A percentile compares a stretch with the other conserved stretches of the same genome.
These are phyloP conservation scores for Ceramica pisi DNA, from an alignment of 2,888 invertebrate genomes.

Conservation along the genomic window DNA sequence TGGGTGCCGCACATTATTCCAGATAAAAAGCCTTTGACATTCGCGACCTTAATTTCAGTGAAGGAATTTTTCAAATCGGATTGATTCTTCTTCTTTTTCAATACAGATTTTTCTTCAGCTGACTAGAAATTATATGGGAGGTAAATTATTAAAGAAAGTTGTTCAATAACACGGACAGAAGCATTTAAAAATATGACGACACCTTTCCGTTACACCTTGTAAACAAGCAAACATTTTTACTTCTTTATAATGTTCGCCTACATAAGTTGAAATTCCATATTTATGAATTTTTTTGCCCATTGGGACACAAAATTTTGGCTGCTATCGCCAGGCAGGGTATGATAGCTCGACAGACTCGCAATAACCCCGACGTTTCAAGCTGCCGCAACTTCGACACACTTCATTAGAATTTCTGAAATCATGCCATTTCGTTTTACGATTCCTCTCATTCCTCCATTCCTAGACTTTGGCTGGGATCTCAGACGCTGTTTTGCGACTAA, in stretches of 20 bases:
- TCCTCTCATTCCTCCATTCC: slow-evolving; percentile 3
- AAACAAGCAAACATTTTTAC: not conserved
- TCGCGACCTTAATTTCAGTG: too few relatives aligned
- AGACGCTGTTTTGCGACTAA: slow-evolving; percentile 13
- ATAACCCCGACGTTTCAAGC: slow-evolving; percentile 8
- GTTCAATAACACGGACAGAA: too few relatives aligned
- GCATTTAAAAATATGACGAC: too few relatives aligned
- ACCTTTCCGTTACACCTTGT: too few relatives aligned
- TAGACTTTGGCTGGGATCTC: slow-evolving; percentile 15
- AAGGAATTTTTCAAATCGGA: too few relatives aligned
- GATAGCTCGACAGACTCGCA: not conserved
- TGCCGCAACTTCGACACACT: slow-evolving; percentile 22
- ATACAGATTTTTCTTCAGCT: too few relatives aligned
- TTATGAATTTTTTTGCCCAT: too few relatives aligned
- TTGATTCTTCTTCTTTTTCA: too few relatives aligned
- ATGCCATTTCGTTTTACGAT: slow-evolving; percentile 42
- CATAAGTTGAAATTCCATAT: not conserved
- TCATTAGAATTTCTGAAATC: slow-evolving; percentile 38
- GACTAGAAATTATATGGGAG: too few relatives aligned
- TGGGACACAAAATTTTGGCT: not conserved
- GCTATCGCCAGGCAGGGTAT: not conserved
- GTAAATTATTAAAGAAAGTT: too few relatives aligned
- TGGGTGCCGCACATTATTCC: not conserved
- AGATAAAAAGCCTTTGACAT: not conserved
- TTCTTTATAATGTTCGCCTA: not conserved